Percentiles rank a stretch among this genome's conserved stretches.
These are phyloP conservation scores for Equus quagga DNA, from an alignment of 2,113 vertebrate genomes.

Conservation along the genomic window DNA sequence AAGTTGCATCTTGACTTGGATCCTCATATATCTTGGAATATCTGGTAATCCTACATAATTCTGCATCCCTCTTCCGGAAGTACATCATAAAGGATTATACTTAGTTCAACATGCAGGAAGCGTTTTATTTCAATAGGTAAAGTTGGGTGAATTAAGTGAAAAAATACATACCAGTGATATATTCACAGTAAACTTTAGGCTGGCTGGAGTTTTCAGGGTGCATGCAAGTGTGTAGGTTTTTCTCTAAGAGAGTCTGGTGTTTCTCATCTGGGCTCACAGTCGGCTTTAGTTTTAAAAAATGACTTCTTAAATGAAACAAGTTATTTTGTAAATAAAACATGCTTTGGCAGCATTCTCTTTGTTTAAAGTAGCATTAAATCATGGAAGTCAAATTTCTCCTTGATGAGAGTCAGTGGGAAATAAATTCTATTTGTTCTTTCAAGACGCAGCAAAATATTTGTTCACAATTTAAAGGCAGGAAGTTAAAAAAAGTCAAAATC, in stretches of 20 bases:
- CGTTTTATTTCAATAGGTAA: background rate
- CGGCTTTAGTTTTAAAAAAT: slow-evolving; percentile 32
- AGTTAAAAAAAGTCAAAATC: slow-evolving; percentile 52
- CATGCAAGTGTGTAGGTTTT: background rate
- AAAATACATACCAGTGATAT: background rate
- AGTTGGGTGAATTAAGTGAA: background rate
- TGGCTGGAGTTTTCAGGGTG: background rate
- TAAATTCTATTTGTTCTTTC: slow-evolving; percentile 40
- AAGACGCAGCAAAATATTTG: slow-evolving; percentile 60
- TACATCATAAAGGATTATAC: too few relatives aligned
- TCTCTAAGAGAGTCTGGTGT: background rate
- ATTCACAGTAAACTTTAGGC: background rate
- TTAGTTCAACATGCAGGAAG: background rate
- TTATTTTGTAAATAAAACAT: slow-evolving; percentile 57
- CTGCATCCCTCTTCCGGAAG: background rate
- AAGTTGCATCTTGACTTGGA: background rate
- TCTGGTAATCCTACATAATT: background rate
- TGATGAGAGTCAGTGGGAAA: slow-evolving; percentile 54
- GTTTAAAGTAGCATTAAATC: slow-evolving; percentile 58
- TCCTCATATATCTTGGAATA: background rate
- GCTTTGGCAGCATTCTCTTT: slow-evolving; percentile 24
- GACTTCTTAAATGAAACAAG: slow-evolving; percentile 56
- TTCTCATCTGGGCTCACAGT: slow-evolving; percentile 6
- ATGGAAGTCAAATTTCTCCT: slow-evolving; percentile 47
- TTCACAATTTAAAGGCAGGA: slow-evolving; percentile 56